Percentiles rank a stretch among this genome's conserved stretches.
Conservation (phyloP, 37 sponge, comb jelly and placozoan species). For the Oscarella lobularis region DNA sequence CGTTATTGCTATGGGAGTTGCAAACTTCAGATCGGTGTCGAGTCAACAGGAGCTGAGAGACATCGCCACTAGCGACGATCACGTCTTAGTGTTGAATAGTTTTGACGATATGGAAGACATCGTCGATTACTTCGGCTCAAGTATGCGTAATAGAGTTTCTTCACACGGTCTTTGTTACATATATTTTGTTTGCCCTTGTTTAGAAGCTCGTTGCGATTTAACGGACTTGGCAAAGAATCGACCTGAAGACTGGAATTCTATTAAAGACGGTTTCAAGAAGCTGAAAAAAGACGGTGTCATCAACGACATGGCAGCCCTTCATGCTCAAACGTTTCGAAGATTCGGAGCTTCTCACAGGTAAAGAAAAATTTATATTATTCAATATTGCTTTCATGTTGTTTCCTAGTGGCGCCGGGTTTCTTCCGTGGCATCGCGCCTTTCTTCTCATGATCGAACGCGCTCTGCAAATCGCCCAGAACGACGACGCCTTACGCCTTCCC, state of each 20-base stretch:
- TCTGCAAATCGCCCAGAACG: neutral
- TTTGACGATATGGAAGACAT: neutral
- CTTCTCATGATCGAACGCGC: too few species aligned
- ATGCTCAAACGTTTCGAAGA: too few species aligned
- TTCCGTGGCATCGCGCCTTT: neutral
- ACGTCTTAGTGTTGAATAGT: neutral
- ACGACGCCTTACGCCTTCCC: neutral
- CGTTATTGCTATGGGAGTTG: neutral
- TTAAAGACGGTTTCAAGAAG: neutral
- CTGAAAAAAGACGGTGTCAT: neutral
- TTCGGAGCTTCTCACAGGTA: too few species aligned
- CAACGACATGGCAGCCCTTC: too few species aligned
- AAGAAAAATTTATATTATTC: too few species aligned
- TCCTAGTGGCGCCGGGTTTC: too few species aligned
- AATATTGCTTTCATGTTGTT: too few species aligned
- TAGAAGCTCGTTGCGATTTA: neutral
- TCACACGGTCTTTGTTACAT: too few species aligned
- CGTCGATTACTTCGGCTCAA: neutral
- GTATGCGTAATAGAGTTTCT: too few species aligned
- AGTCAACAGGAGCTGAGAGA: neutral
- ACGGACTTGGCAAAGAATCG: neutral
- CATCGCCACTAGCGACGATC: neutral
- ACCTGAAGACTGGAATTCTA: slow-evolving; percentile 2
- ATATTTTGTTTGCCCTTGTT: neutral
- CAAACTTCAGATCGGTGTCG: neutral